Evolutionary conservation across 2,888 invertebrate genomes (phyloP), one percentile per base, ranked within the genome.

Genomic region (Lycophotia porphyrea): DNA sequence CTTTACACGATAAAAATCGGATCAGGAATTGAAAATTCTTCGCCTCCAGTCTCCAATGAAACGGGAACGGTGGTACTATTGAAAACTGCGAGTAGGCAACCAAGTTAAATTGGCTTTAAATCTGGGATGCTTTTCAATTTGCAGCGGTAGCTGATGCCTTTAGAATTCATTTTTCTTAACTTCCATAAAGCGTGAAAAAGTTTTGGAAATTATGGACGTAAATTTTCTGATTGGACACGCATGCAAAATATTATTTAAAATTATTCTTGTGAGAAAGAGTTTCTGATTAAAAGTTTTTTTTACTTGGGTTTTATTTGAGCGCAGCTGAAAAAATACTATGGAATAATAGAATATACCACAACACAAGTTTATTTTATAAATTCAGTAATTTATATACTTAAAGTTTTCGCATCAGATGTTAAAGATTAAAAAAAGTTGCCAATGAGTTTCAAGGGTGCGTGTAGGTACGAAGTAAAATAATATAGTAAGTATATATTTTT

Each of bases 21-120:
- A 79, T 81, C 64, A 67, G 31, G 74, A 76, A 80, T 80, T 76
- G 65, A 84, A 76, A 86, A 84, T 83, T 82, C 49, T 70, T 76
- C 44, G 55, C 61, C 60, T 82, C 47, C 63, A 66, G 47, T 70
- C 71, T 84, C 72, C 71, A 71, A 73, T 78, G 71, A 84, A 88
- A 84, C 74, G 73, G 71, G 78, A 81, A 75, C n/a, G n/a, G n/a
- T n/a, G 78, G 71, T 82, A 74, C 79, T 78, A 81, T 88, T 88
- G 84, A 80, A 88, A 89, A 86, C 82, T 84, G 80, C 82, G 76
- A 86, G 78, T 86, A 84, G 79, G 88, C 87, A 86, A 87, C 88
- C 82, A 90, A 91, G 89, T 91, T 91, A 89, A 91, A 91, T 91
- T 91, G 91, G 85, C 88, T 91, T 87, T 91, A 89, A 90, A 91